Evolutionary conservation across 2,113 vertebrate species (phyloP).

Genomic region (Penelope pileata): DNA sequence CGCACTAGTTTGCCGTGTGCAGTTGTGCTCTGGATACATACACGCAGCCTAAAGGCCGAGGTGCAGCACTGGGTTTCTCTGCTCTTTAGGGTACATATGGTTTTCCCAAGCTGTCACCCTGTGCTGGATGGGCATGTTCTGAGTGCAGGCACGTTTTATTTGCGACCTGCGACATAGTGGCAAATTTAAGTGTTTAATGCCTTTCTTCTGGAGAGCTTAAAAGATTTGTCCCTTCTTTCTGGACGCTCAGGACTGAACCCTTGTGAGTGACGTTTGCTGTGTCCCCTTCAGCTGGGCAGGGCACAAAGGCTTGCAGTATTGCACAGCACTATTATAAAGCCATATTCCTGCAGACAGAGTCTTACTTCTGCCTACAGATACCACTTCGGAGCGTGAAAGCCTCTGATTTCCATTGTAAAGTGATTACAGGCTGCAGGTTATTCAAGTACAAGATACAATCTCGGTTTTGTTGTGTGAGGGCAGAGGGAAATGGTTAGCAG

Average conservation of each 20-base stretch:
- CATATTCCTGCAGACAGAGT: not conserved
- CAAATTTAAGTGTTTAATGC: not conserved
- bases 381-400: not conserved
- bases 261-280: not conserved
- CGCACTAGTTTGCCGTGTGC: not conserved
- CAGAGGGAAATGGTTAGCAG: not conserved
- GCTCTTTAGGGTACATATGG: not conserved
- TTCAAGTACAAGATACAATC: not conserved
- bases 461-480: not conserved
- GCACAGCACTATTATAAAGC: not conserved
- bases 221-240: not conserved
- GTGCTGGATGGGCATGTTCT: not conserved
- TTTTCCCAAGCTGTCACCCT: not conserved
- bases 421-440: not conserved
- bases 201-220: not conserved
- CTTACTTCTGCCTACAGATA: not conserved
- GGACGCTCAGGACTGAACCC: not conserved
- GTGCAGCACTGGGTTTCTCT: not conserved
- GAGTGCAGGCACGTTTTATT: not conserved
- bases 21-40: not conserved
- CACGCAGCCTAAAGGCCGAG: not conserved
- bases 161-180: not conserved
- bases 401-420: not conserved
- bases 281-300: not conserved
- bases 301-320: not conserved